Conservation (phyloP, 2,113 vertebrate genomes). For the Oreochromis niloticus region DNA sequence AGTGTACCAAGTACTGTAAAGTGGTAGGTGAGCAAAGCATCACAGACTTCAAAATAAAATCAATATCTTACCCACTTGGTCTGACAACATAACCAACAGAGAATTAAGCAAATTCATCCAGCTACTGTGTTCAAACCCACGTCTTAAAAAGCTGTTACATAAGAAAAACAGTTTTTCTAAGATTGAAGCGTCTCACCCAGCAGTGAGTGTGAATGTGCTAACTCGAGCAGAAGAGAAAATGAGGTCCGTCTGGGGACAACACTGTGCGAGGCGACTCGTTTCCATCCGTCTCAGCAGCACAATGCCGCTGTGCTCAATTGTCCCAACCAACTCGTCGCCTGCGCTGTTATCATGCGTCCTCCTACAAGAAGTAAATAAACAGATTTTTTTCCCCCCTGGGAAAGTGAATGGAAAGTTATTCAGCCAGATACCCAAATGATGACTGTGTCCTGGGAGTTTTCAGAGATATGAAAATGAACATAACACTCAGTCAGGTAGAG, state of each 20-base stretch:
- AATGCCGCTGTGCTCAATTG: constrained; percentile 21
- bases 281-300: neutral
- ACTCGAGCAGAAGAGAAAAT: neutral
- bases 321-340: neutral
- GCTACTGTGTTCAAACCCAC: neutral
- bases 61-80: neutral
- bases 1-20: neutral
- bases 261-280: neutral
- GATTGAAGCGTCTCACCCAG: neutral
- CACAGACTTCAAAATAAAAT: neutral
- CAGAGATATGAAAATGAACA: constrained; percentile 13
- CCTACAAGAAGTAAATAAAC: neutral
- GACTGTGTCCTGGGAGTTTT: neutral
- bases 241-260: constrained; percentile 15
- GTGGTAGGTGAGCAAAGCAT: neutral
- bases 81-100: neutral
- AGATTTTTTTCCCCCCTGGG: neutral
- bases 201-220: neutral
- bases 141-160: neutral
- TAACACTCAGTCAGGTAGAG: neutral
- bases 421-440: neutral
- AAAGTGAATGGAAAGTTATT: neutral
- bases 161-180: neutral
- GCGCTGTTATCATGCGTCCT: neutral
- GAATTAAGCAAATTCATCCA: neutral